These are phyloP conservation scores for Tretioscincus oriximinensis DNA, from an alignment of 2,113 vertebrate species.

Conservation along the genomic window DNA sequence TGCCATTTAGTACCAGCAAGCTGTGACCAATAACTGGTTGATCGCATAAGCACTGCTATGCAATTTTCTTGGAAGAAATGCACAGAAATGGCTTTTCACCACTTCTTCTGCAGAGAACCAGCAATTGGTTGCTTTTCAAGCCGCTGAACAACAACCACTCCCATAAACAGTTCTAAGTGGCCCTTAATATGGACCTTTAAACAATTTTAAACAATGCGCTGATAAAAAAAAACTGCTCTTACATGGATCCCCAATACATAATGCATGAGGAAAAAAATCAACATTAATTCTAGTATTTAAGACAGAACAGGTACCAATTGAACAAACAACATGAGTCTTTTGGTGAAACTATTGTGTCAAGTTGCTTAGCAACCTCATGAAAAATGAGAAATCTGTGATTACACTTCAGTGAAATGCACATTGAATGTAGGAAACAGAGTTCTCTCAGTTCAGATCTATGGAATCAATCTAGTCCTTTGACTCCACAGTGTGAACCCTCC, in stretches of 20 bases:
- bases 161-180: neutral
- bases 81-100: too few relatives aligned
- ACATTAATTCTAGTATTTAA: neutral
- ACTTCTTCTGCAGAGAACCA: too few relatives aligned
- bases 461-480: neutral
- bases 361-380: conserved; percentile 7
- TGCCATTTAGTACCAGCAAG: too few relatives aligned
- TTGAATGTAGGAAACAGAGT: neutral
- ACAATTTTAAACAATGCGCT: neutral
- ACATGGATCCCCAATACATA: conserved; percentile 2
- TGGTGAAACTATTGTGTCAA: conserved; percentile 22
- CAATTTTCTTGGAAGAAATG: too few relatives aligned
- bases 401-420: neutral
- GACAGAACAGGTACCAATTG: conserved; percentile 13
- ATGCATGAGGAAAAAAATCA: conserved; percentile 8
- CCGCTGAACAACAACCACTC: too few relatives aligned
- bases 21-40: too few relatives aligned
- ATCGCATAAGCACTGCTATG: too few relatives aligned
- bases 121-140: too few relatives aligned
- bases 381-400: neutral
- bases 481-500: too few relatives aligned
- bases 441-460: too few relatives aligned
- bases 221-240: neutral
- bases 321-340: conserved; percentile 9
- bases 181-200: neutral